phyloP scores from a whole-genome alignment of 2,797 vertebrate species.

The Rhynchotus rufescens region DNA sequence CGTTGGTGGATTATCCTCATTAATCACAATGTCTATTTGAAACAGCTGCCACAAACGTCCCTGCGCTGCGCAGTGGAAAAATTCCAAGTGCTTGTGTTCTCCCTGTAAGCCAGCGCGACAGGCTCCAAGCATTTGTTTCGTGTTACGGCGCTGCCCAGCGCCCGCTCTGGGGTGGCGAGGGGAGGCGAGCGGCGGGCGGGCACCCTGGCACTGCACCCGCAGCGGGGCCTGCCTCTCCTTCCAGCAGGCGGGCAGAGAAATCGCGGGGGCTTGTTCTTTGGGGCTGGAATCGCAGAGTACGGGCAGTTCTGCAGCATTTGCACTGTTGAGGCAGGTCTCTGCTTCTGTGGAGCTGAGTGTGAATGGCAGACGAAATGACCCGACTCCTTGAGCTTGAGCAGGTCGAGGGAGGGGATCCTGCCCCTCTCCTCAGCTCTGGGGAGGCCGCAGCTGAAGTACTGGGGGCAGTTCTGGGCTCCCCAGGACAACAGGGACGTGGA shows the following conservation, averaged over 20 bases:
- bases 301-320: background rate
- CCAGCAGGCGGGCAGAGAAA: background rate
- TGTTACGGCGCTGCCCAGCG: constrained; percentile 67
- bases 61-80: constrained; percentile 64
- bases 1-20: constrained; percentile 71
- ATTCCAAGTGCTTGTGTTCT: constrained; percentile 75
- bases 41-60: constrained; percentile 75
- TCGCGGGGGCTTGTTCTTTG: background rate
- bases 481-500: no score
- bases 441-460: no score
- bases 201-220: no score
- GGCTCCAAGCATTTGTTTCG: constrained; percentile 71
- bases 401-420: no score
- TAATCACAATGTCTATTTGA: constrained; percentile 75
- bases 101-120: constrained; percentile 73
- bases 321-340: background rate
- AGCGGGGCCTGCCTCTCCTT: background rate
- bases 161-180: constrained; percentile 47
- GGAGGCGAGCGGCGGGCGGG: constrained; percentile 23
- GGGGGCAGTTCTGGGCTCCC: no score
- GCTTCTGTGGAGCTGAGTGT: background rate
- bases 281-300: background rate
- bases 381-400: no score
- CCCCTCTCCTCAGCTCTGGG: no score
- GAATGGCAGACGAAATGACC: fast-evolving